Percentiles rank a stretch among this genome's conserved stretches.
These are phyloP conservation scores for Clinocottus analis DNA, from an alignment of 2,113 vertebrate species.

Conservation along the genomic window DNA sequence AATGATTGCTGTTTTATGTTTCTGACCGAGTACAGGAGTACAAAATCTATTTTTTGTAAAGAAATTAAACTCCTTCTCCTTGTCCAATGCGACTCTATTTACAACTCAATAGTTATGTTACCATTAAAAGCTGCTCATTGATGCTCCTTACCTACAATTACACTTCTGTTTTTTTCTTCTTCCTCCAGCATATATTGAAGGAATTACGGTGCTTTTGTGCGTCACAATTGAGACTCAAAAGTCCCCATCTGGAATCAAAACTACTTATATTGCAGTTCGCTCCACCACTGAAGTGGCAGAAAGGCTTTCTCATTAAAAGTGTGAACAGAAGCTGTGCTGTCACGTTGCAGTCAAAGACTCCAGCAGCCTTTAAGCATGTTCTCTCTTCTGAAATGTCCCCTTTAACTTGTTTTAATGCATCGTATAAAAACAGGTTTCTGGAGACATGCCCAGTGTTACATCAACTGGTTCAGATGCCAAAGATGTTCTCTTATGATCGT, in stretches of 20 bases:
- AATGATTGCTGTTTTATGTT: background rate
- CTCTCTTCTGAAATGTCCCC: background rate
- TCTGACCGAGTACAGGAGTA: background rate
- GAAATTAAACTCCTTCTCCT: background rate
- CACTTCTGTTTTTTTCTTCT: background rate
- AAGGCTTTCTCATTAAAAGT: background rate
- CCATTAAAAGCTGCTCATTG: background rate
- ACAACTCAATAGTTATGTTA: background rate
- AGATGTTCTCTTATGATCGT: slow-evolving; percentile 4
- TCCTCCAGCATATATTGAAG: background rate
- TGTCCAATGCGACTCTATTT: background rate
- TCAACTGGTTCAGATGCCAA: slow-evolving; percentile 16
- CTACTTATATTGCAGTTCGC: background rate
- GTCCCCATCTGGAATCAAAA: no score
- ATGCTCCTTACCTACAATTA: no score
- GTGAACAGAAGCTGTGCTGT: no score
- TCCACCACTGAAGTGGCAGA: background rate
- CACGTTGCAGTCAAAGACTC: background rate
- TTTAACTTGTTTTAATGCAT: background rate
- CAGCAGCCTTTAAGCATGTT: background rate
- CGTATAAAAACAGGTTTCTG: slow-evolving; percentile 25
- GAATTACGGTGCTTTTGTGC: background rate
- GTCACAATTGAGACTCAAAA: background rate
- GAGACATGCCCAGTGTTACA: background rate
- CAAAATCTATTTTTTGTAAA: background rate